Base-by-base conservation (phyloP, 2,113 vertebrate species). In the Microcebus griseorufus region DNA sequence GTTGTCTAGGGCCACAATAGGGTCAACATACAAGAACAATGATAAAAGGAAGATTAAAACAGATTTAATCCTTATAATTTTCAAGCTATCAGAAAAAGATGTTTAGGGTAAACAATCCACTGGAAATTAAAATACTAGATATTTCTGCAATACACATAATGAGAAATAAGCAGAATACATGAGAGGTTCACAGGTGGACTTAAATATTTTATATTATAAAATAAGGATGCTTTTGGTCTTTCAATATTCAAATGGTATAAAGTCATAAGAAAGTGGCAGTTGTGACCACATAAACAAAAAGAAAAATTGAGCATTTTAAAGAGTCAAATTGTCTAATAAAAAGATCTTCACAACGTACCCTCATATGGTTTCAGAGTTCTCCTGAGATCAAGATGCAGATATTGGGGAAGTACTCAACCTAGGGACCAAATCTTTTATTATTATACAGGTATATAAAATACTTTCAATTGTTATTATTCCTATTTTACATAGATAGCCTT, bases 11-110 rank as follows among this genome's bases (percentile, higher is more conserved):
- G 95, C 78, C 96, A 97, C 12, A 96, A 81, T 93, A 97, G 95
- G 90, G 92, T 97, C 95, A 98, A 98, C 79, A 95, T 96, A 98
- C 85, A 97, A 98, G 94, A 97, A 98, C 91, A 98, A 97, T 96
- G 86, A 97, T 88, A 88, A 96, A 48, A 97, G 96, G 95, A 96
- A 93, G 95, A 98, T 97, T 98, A 97, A 97, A 98, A 96, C 78
- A 97, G 75, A 97, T 92, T 98, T 97, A 98, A 98, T 88, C 84
- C 87, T 72, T 96, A 83, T 60, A 96, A 94, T 95, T 98, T 98
- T 98, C 94, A 97, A 97, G 96, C 79, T 97, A 95, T 79, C 51
- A 98, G 81, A 92, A 97, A 73, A 97, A 97, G 93, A 97, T 87
- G 73, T 69, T 86, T 73, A 96, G 18, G 86, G 82, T 94, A 98